Evolutionary conservation across 2,797 vertebrate species (phyloP).

Genomic region (Todus mexicanus): DNA sequence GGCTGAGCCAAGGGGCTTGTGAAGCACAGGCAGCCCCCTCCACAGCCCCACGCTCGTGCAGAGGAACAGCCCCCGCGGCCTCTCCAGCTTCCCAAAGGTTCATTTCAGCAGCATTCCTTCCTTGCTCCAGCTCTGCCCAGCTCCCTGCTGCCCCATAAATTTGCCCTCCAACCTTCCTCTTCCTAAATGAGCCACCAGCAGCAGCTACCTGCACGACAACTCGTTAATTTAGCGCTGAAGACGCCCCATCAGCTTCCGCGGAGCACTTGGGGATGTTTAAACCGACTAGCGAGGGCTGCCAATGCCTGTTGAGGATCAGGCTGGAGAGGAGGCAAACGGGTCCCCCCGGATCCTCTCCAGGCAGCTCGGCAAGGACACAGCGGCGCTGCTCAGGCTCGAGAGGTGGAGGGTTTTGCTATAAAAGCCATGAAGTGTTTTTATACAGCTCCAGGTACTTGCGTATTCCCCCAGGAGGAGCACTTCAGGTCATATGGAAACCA

Average conservation of each 20-base stretch:
- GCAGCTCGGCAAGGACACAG: neutral
- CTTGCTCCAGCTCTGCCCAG: neutral
- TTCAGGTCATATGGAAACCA: conserved; percentile 53
- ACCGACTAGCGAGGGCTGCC: neutral
- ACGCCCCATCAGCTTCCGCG: neutral
- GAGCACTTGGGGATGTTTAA: neutral
- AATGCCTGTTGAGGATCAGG: neutral
- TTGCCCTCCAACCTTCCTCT: neutral
- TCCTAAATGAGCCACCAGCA: neutral
- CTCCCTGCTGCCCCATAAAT: neutral
- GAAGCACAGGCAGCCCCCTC: neutral
- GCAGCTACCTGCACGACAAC: neutral
- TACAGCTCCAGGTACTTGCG: conserved; percentile 35
- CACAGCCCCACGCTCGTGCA: neutral
- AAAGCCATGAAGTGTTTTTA: conserved; percentile 40
- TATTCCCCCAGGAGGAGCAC: conserved; percentile 48
- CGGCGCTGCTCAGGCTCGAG: neutral
- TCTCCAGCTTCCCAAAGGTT: neutral
- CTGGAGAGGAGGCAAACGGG: neutral
- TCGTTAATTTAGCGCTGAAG: neutral
- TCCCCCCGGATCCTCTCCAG: neutral
- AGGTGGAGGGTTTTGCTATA: conserved; percentile 14
- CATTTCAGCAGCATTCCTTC: neutral
- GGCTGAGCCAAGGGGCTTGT: neutral
- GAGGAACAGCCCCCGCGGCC: neutral